Percentiles rank a stretch among this genome's conserved stretches.
These are phyloP conservation scores for Drosophila miranda DNA, from an alignment of 1,140 invertebrate species.

Conservation along the genomic window DNA sequence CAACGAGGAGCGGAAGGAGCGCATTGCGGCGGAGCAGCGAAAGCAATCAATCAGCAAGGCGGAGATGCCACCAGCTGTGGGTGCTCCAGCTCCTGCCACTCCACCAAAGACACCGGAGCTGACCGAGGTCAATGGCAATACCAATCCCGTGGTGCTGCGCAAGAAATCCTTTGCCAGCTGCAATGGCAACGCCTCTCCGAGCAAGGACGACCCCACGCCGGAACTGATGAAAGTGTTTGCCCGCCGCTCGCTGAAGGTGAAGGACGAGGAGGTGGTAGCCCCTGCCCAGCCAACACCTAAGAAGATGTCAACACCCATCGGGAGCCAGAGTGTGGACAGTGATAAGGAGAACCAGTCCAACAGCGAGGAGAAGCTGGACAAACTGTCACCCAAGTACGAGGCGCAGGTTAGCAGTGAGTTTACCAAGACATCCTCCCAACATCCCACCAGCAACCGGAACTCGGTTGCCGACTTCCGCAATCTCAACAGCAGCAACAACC, in stretches of 20 bases:
- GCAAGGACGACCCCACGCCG: slow-evolving; percentile 86
- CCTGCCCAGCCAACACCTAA: slow-evolving; percentile 41
- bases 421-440: slow-evolving; percentile 8
- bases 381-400: slow-evolving; percentile 58
- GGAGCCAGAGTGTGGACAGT: slow-evolving; percentile 84
- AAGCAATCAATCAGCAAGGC: slow-evolving; percentile 62
- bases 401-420: slow-evolving; percentile 40
- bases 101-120: slow-evolving; percentile 27
- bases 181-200: slow-evolving; percentile 37
- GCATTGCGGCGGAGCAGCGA: slow-evolving; percentile 52
- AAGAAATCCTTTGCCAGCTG: slow-evolving; percentile 83
- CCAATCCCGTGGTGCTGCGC: slow-evolving; percentile 82
- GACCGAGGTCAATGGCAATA: slow-evolving; percentile 32
- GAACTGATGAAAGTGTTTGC: slow-evolving; percentile 92
- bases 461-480: slow-evolving; percentile 77
- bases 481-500: slow-evolving; percentile 61
- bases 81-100: slow-evolving; percentile 23
- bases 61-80: slow-evolving; percentile 24
- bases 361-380: slow-evolving; percentile 75
- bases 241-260: slow-evolving; percentile 88
- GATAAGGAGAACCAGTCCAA: slow-evolving; percentile 86
- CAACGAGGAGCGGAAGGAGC: slow-evolving; percentile 60
- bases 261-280: slow-evolving; percentile 86
- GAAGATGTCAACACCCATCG: slow-evolving; percentile 60
- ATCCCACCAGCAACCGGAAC: slow-evolving; percentile 60